These are phyloP conservation scores for Heliothis subflexa DNA, from an alignment of 1,140 invertebrate genomes.

Conservation along the genomic window DNA sequence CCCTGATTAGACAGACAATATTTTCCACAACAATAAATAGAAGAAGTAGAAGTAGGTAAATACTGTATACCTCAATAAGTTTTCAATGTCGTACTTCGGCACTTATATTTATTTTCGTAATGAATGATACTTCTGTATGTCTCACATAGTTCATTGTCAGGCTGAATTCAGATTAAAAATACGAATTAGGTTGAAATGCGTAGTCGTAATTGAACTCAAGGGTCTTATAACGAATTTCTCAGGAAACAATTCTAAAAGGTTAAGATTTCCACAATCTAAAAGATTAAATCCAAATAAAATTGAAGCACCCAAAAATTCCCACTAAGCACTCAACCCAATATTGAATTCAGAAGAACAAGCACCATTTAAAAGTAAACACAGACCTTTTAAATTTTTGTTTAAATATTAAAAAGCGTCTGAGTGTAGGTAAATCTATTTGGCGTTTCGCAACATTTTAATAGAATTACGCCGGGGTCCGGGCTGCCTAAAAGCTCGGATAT, in stretches of 20 bases:
- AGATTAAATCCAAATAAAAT: not conserved
- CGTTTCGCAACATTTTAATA: conserved; percentile 63
- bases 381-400: conserved; percentile 44
- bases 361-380: conserved; percentile 39
- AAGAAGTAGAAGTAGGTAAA: no score
- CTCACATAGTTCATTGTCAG: no score
- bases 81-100: no score
- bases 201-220: no score
- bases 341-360: conserved; percentile 26
- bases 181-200: no score
- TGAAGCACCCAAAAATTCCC: not conserved
- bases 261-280: not conserved
- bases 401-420: conserved; percentile 48
- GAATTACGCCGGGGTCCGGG: conserved; percentile 63
- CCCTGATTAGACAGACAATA: no score
- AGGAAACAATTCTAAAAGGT: not conserved
- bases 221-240: no score
- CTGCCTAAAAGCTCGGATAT: conserved; percentile 74
- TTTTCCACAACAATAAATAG: no score
- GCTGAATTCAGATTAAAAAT: no score
- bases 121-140: no score
- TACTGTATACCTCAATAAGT: no score
- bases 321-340: not conserved
- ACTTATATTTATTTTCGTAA: no score
- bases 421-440: conserved; percentile 47